Evolutionary conservation across 2,888 invertebrate genomes (phyloP), one percentile per base, ranked within the genome.

Genomic region (Dasysyrphus albostriatus): DNA sequence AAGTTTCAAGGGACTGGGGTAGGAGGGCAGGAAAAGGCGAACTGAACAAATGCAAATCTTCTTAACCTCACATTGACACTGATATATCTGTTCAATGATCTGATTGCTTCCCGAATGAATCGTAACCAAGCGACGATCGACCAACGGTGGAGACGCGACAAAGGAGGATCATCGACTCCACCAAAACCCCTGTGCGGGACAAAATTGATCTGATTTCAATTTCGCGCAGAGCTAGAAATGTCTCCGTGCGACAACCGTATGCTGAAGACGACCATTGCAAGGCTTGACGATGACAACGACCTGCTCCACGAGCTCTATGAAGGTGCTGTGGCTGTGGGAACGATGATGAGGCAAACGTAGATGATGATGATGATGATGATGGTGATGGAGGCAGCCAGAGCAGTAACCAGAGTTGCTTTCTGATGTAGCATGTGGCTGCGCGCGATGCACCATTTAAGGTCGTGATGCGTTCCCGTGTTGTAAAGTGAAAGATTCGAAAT

Each of bases 401-500:
- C 59, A 51, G 29, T 65, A 47, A 51, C 65, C 76, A 63, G 19
- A 63, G 69, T 63, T 63, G 10, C 61, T 63, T 56, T 49, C 67
- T 37, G 63, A 67, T 76, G 75, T 51, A 77, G 85, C 78, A 70
- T 78, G 78, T 87, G 85, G 77, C 78, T 87, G 87, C 74, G 81
- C 81, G 81, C 81, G 77, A 70, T 87, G 87, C 70, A 82, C 78
- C 83, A 83, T 79, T 87, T 87, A 83, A 83, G 83, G 89, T 90
- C 90, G 90, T 90, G 90, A 90, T 90, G 90, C 90, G 90, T 90
- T 90, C 88, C 89, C 88, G 87, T 88, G 88, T 87, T 87, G 87
- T 88, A 83, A 83, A 88, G 83, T 83, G 83, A 80, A 87, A 90
- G 90, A 90, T 90, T 89, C 88, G 89, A 89, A 89, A 89, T 89